These are phyloP conservation scores for Spodoptera exigua DNA, from an alignment of 2,888 invertebrate species.

Conservation along the genomic window DNA sequence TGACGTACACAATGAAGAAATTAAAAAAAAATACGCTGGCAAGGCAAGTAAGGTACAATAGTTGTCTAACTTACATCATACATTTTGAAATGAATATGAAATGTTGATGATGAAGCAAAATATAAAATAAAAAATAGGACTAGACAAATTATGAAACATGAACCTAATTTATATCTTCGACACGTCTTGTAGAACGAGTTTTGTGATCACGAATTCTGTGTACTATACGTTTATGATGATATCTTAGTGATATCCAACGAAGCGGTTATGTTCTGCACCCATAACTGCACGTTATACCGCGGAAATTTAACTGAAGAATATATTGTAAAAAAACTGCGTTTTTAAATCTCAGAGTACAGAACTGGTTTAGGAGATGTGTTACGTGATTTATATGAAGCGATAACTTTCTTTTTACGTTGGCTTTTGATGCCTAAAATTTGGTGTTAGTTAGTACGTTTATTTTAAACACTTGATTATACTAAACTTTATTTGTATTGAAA, in stretches of 20 bases:
- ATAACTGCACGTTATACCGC: conserved; percentile 56
- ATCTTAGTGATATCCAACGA: conserved; percentile 55
- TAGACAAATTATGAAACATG: conserved; percentile 9
- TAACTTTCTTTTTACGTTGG: conserved; percentile 43
- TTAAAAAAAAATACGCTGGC: no score
- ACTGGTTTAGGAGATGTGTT: conserved; percentile 46
- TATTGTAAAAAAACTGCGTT: conserved; percentile 43
- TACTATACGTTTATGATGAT: conserved; percentile 46
- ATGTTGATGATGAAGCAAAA: background rate
- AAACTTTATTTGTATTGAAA: conserved; percentile 5
- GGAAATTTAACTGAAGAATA: conserved; percentile 55
- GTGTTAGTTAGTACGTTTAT: no score
- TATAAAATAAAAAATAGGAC: conserved; percentile 14
- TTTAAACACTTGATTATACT: background rate
- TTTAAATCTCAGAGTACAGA: conserved; percentile 53
- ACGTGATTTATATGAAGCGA: conserved; percentile 43
- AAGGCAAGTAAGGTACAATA: background rate
- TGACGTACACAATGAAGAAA: no score
- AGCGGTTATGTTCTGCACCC: conserved; percentile 67
- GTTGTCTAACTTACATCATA: conserved; percentile 7
- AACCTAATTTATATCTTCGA: conserved; percentile 25
- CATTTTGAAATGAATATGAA: conserved; percentile 1
- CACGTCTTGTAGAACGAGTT: conserved; percentile 27
- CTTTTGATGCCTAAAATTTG: conserved; percentile 12
- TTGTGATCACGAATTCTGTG: conserved; percentile 33